Evolutionary conservation across 2,113 vertebrate genomes (phyloP).

Genomic region (Campylorhamphus procurvoides): DNA sequence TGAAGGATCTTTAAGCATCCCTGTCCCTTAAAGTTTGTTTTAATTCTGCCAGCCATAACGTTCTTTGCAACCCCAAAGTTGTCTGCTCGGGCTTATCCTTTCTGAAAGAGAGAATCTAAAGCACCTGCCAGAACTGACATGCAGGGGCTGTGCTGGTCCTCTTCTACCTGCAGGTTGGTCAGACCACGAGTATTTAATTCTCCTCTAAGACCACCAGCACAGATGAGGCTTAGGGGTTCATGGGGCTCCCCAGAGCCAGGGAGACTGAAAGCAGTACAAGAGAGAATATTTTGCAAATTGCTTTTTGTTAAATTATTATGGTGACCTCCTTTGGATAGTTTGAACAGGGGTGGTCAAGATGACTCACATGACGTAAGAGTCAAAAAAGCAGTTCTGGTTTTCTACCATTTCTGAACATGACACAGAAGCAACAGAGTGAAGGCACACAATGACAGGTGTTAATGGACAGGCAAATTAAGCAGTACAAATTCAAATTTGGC

Average conservation of each 20-base stretch:
- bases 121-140: not conserved
- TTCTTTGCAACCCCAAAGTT: not conserved
- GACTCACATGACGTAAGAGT: not conserved
- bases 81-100: not conserved
- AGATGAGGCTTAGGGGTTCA: not conserved
- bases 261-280: not conserved
- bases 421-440: not conserved
- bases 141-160: not conserved
- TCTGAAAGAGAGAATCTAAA: not conserved
- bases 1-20: not conserved
- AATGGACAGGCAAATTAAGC: not conserved
- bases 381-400: not conserved
- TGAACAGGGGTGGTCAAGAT: not conserved
- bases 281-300: not conserved
- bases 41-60: not conserved
- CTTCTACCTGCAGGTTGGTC: not conserved
- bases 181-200: not conserved
- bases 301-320: not conserved
- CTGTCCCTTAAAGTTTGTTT: not conserved
- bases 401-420: not conserved
- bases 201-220: not conserved
- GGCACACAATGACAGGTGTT: not conserved
- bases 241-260: not conserved
- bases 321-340: not conserved
- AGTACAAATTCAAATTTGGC: not conserved